These are phyloP conservation scores for Phortica okadai DNA, from an alignment of 2,888 invertebrate genomes.

Conservation along the genomic window DNA sequence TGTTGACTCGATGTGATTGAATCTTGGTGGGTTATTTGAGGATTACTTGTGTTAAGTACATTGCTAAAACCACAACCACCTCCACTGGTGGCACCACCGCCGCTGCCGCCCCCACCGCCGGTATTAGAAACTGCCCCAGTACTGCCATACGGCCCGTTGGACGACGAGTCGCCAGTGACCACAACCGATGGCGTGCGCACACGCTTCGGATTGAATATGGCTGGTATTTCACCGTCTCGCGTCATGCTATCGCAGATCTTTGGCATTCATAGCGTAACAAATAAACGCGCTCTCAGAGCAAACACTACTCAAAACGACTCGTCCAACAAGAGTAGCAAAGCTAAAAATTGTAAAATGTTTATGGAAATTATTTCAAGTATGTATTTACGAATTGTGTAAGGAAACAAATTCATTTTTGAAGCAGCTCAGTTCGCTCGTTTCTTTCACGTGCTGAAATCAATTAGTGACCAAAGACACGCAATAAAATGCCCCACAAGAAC, in stretches of 20 bases:
- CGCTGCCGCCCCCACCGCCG: slow-evolving; percentile 39
- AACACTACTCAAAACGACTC: not conserved
- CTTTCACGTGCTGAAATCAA: slow-evolving; percentile 55
- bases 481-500: slow-evolving; percentile 15
- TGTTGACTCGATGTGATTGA: slow-evolving; percentile 81
- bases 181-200: slow-evolving; percentile 84
- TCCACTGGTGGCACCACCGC: slow-evolving; percentile 40
- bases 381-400: not conserved
- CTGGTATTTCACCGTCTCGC: slow-evolving; percentile 86
- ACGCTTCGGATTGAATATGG: slow-evolving; percentile 87
- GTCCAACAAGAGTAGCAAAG: not conserved
- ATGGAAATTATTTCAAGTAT: slow-evolving; percentile 8
- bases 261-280: slow-evolving; percentile 43
- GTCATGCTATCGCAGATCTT: slow-evolving; percentile 78
- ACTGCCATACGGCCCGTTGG: slow-evolving; percentile 77
- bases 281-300: not conserved
- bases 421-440: not conserved
- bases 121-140: slow-evolving; percentile 39
- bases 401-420: not conserved
- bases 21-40: slow-evolving; percentile 78
- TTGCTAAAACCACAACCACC: slow-evolving; percentile 75
- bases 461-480: slow-evolving; percentile 49
- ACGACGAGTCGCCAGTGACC: slow-evolving; percentile 81
- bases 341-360: not conserved
- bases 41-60: slow-evolving; percentile 76